Conservation (phyloP, 2,888 invertebrate species). For the Cephus pygmeus region DNA sequence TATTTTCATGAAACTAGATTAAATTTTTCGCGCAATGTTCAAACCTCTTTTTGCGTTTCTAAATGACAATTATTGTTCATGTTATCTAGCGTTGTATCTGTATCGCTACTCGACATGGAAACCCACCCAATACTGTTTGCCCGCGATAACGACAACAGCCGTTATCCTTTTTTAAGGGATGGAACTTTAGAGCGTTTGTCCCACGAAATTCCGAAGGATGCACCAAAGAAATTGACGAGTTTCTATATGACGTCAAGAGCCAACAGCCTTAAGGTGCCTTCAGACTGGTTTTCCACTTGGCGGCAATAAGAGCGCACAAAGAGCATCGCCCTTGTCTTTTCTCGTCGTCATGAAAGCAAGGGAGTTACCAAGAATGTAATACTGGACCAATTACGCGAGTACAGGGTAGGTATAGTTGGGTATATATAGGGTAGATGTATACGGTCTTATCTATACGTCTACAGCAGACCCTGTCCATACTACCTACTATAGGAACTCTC, state of each 20-base stretch:
- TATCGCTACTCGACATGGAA: background rate
- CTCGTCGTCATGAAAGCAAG: slow-evolving; percentile 22
- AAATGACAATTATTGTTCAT: background rate
- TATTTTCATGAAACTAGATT: background rate
- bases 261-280: slow-evolving; percentile 1
- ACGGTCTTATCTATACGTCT: background rate
- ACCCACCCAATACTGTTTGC: too few relatives aligned
- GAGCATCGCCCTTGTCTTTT: slow-evolving; percentile 40
- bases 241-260: background rate
- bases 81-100: background rate
- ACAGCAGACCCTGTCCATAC: background rate
- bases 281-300: slow-evolving; percentile 13
- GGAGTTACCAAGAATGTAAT: slow-evolving; percentile 59
- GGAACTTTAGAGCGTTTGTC: background rate
- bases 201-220: background rate
- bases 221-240: background rate
- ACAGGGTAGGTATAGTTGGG: background rate
- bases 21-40: background rate
- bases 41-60: background rate
- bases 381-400: slow-evolving; percentile 56
- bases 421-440: background rate
- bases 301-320: slow-evolving; percentile 44
- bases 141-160: background rate
- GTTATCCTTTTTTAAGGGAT: background rate
- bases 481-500: background rate